A percentile compares a stretch with the other conserved stretches of the same genome.
Conservation (phyloP, 1,140 invertebrate species). For the Hypsibius dujardini region DNA sequence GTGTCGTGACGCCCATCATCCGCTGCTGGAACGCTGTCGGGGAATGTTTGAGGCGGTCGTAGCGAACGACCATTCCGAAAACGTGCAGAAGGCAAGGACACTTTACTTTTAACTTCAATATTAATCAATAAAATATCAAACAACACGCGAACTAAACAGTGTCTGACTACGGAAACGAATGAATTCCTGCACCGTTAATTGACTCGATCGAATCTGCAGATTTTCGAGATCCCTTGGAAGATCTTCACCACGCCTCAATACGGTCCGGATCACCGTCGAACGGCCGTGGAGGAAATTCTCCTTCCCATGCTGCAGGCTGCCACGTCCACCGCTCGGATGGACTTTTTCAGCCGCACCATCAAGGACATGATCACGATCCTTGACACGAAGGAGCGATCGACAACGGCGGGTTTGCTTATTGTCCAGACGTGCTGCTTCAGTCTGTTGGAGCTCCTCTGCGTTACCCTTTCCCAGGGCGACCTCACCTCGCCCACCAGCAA, state of each 20-base stretch:
- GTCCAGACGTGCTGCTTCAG: constrained; percentile 30
- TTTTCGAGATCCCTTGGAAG: constrained; percentile 28
- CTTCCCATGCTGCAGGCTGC: constrained; percentile 28
- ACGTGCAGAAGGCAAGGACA: neutral
- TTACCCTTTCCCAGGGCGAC: constrained; percentile 30
- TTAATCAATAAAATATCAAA: too few species aligned
- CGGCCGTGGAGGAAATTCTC: constrained; percentile 29
- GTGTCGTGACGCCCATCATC: neutral
- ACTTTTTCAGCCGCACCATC: constrained; percentile 32
- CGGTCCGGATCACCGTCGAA: constrained; percentile 26
- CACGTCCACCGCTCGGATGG: constrained; percentile 26
- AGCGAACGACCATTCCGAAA: neutral
- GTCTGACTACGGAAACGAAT: too few species aligned
- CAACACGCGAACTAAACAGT: too few species aligned
- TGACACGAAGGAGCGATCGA: constrained; percentile 27
- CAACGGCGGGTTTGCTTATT: constrained; percentile 24
- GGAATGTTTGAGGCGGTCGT: neutral
- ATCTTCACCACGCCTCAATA: constrained; percentile 28
- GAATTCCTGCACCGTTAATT: too few species aligned
- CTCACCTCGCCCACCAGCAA: constrained; percentile 28
- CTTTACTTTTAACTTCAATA: too few species aligned
- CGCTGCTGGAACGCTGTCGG: neutral
- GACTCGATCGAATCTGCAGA: neutral
- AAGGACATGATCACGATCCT: constrained; percentile 27
- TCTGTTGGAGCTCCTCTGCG: constrained; percentile 31